These are phyloP conservation scores for Alfaro cultratus DNA, from an alignment of 2,797 vertebrate species.

Conservation along the genomic window DNA sequence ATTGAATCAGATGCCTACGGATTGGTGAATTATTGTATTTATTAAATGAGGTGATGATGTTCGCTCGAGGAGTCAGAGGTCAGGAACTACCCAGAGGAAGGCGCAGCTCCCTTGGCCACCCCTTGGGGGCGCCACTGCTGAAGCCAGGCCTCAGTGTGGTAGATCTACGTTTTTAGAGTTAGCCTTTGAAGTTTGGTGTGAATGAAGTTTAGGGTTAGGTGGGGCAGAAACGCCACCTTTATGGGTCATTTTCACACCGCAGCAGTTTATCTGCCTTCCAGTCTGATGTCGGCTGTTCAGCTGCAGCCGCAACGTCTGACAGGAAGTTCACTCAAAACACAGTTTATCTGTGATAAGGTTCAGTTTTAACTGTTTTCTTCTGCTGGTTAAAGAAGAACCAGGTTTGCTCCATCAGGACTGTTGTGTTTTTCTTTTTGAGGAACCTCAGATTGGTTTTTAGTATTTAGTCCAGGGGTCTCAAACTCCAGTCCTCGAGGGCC, in stretches of 20 bases:
- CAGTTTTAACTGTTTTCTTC: not conserved
- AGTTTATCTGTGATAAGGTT: not conserved
- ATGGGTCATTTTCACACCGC: not conserved
- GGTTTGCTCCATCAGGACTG: not conserved
- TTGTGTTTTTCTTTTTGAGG: not conserved
- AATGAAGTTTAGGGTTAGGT: not conserved
- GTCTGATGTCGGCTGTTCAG: not conserved
- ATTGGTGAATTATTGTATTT: no score
- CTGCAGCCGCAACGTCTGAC: not conserved
- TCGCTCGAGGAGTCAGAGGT: no score
- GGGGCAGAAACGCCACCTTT: not conserved
- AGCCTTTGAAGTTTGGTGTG: not conserved
- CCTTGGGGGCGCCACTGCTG: not conserved
- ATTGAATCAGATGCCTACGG: no score
- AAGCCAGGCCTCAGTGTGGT: not conserved
- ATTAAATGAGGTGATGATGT: no score
- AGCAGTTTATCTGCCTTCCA: not conserved
- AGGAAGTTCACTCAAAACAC: constrained; percentile 20
- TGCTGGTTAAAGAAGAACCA: not conserved
- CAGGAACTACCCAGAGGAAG: no score
- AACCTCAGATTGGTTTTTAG: not conserved
- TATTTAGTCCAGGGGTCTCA: no score
- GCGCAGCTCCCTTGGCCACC: not conserved
- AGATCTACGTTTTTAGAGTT: not conserved
- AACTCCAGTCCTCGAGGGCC: no score